phyloP scores from a whole-genome alignment of 2,797 vertebrate genomes.

The Pelodytes ibericus region DNA sequence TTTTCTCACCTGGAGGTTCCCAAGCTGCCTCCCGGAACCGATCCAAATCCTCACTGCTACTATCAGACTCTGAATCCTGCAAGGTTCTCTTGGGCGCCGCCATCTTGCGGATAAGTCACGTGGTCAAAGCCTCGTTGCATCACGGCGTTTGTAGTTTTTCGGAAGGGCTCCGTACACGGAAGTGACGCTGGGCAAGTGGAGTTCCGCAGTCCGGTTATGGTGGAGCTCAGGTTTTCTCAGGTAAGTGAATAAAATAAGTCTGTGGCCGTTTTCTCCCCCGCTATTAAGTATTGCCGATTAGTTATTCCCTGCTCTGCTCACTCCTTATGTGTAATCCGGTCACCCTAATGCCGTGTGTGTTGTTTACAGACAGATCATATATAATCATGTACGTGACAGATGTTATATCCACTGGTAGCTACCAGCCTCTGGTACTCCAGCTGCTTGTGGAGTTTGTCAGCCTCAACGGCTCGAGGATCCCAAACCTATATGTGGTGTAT shows the following conservation, averaged over 20 bases:
- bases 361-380: too few relatives aligned
- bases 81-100: constrained; percentile 16
- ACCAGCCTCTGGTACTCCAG: too few relatives aligned
- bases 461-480: too few relatives aligned
- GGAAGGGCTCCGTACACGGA: constrained; percentile 14
- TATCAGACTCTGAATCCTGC: neutral
- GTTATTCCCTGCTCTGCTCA: too few relatives aligned
- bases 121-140: neutral
- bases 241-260: constrained; percentile 9
- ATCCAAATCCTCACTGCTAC: constrained; percentile 61
- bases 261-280: neutral
- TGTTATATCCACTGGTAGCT: too few relatives aligned
- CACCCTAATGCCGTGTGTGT: too few relatives aligned
- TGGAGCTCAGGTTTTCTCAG: constrained; percentile 10
- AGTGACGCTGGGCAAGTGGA: constrained; percentile 16
- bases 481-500: too few relatives aligned
- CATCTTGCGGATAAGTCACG: constrained; percentile 38
- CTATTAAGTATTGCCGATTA: too few relatives aligned
- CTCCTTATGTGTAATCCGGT: too few relatives aligned
- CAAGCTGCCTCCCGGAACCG: constrained; percentile 76
- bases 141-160: neutral
- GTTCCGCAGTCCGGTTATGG: neutral
- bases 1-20: constrained; percentile 50
- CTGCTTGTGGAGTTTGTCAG: too few relatives aligned
- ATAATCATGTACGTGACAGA: too few relatives aligned